Conservation (phyloP, 2,113 vertebrate species). For the Salvelinus namaycush region DNA sequence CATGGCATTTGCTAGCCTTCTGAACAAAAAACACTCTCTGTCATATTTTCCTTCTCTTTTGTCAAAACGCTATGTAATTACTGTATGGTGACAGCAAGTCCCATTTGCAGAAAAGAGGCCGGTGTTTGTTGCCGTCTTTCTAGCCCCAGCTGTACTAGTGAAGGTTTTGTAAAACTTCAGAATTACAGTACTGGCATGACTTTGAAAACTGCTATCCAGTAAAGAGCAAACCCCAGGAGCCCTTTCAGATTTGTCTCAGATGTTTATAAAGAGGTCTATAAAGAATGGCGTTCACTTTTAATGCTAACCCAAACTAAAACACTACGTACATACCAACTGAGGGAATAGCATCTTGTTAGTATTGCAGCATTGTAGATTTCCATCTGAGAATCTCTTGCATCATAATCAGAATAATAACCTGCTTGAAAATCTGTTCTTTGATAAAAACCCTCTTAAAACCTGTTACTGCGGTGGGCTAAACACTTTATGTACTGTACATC, state of each 20-base stretch:
- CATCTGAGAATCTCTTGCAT: background rate
- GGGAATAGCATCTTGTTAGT: background rate
- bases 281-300: background rate
- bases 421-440: background rate
- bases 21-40: slow-evolving; percentile 39
- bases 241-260: background rate
- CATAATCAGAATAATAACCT: background rate
- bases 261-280: background rate
- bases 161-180: slow-evolving; percentile 48
- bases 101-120: slow-evolving; percentile 48
- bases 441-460: background rate
- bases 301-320: background rate
- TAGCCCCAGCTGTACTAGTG: slow-evolving; percentile 71
- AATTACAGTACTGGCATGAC: slow-evolving; percentile 43
- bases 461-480: no score
- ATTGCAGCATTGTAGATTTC: background rate
- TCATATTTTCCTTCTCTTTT: slow-evolving; percentile 55
- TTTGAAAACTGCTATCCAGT: slow-evolving; percentile 24
- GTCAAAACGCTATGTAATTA: slow-evolving; percentile 71
- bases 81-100: slow-evolving; percentile 55
- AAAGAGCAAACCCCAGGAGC: slow-evolving; percentile 11
- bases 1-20: slow-evolving; percentile 30
- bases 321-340: background rate
- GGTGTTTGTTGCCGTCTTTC: slow-evolving; percentile 68
- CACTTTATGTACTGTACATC: no score